Evolutionary conservation across 1,140 invertebrate species (phyloP), one percentile per base, ranked within the genome.

Genomic region (Pygmarrhopalites habei): DNA sequence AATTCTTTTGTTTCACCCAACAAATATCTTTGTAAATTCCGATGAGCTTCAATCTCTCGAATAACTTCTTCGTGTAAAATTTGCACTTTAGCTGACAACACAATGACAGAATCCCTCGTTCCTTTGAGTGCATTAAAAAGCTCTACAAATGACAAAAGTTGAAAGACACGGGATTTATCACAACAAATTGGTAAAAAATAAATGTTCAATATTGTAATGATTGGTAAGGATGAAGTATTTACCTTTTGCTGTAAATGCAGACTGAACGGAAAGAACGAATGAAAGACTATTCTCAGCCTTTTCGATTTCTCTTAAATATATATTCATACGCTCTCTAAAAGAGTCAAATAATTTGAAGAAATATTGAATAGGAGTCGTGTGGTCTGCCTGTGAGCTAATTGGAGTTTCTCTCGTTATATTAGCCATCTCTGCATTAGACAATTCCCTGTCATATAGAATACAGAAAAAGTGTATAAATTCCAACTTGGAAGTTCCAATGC

Each of bases 21-120:
- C 21, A 55, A 32, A 55, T 55, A 55, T 29, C 51, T 28, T 23
- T 55, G 51, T 14, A 55, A 32, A 32, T 55, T 55, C 25, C 51
- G 25, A 23, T 55, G 51, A 17, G 51, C 26, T 29, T 55, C 51
- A 12, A 32, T 26, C 12, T 12, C 26, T 29, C 51, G 51, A 10
- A 32, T 23, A 14, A 55, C 51, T 12, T 55, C 51, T 23, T 55
- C 51, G 29, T 55, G 51, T 19, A 55, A 32, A 17, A 55, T 29
- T 19, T 55, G 51, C 14, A 55, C 51, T 32, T 55, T 55, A 23
- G 51, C 51, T 29, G 51, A 10, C 23, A 55, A 23, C 10, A 26
- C 51, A 10, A 55, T 55, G 14, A 32, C 21, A 10, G 51, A 55
- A 15, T 55, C 23, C 29, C 29, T 5, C 7, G 51, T 55, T 4